These are phyloP conservation scores for Channa argus DNA, from an alignment of 2,113 vertebrate genomes.

Conservation along the genomic window DNA sequence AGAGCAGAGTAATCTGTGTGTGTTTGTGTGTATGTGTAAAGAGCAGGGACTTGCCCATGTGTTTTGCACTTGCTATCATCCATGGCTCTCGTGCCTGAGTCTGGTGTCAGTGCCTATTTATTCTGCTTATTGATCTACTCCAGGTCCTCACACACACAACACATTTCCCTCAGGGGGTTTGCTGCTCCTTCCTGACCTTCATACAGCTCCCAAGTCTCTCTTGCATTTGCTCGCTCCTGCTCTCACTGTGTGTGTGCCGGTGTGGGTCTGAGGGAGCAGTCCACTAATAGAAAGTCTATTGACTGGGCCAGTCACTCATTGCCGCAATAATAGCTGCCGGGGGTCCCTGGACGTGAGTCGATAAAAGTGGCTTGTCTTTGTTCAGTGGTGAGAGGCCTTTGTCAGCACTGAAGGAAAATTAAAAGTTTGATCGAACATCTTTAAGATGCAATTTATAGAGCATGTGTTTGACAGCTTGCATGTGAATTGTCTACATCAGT, in stretches of 20 bases:
- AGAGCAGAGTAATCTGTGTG: conserved; percentile 4
- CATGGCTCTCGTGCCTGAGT: conserved; percentile 41
- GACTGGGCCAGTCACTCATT: conserved; percentile 76
- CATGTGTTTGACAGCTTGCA: conserved; percentile 12
- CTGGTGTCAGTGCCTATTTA: conserved; percentile 65
- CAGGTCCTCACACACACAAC: conserved; percentile 32
- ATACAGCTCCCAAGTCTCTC: conserved; percentile 40
- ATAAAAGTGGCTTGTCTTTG: conserved; percentile 76
- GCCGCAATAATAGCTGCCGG: conserved; percentile 75
- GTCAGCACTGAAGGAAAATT: conserved; percentile 78
- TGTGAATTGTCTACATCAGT: not conserved
- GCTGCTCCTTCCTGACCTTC: conserved; percentile 72
- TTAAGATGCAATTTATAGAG: conserved; percentile 55
- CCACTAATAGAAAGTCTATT: conserved; percentile 81
- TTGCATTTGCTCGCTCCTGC: conserved; percentile 17
- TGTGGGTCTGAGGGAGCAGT: conserved; percentile 63
- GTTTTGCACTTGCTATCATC: conserved; percentile 38
- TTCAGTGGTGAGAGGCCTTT: conserved; percentile 68
- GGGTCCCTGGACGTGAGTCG: conserved; percentile 70
- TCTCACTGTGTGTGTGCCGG: conserved; percentile 52
- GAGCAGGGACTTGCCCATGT: conserved; percentile 9
- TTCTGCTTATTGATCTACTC: conserved; percentile 71
- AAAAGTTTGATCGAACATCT: conserved; percentile 80
- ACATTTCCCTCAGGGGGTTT: conserved; percentile 42
- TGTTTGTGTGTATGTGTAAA: conserved; percentile 9